Evolutionary conservation across 2,797 vertebrate species (phyloP).

Genomic region (Schizopygopsis malacanthus): DNA sequence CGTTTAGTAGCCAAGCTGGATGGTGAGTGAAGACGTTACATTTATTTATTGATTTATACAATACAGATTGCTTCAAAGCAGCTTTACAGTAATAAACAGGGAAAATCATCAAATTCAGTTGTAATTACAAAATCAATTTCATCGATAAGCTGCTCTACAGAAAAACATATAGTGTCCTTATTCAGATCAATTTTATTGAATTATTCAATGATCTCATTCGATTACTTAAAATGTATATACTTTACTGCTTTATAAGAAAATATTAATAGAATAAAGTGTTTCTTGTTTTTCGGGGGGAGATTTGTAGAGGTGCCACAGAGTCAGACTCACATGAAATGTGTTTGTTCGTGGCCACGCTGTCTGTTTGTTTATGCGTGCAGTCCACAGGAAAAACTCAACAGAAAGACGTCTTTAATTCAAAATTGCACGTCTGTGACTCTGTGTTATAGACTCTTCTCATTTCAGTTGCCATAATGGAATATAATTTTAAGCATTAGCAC

Average conservation of each 20-base stretch:
- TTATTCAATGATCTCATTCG: neutral
- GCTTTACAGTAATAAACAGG: too few species aligned
- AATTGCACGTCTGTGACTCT: neutral
- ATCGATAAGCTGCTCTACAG: neutral
- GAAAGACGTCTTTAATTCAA: neutral
- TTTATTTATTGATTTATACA: neutral
- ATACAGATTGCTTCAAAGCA: neutral
- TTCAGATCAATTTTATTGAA: neutral
- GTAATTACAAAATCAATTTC: neutral
- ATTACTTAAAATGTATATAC: neutral
- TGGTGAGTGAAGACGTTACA: neutral
- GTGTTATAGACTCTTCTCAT: neutral
- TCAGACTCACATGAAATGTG: neutral
- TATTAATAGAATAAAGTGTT: too few species aligned
- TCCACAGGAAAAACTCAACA: neutral
- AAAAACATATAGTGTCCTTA: neutral
- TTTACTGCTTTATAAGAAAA: neutral
- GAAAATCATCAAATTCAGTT: neutral
- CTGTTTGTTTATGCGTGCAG: neutral
- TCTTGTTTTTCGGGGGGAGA: neutral
- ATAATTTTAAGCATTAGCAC: constrained; percentile 1
- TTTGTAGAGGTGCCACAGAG: neutral
- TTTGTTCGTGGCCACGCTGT: neutral
- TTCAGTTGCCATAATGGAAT: constrained; percentile 9
- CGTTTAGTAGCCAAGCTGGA: neutral